Base-by-base conservation (phyloP, 2,888 invertebrate genomes). In the Syrista parreyssii region DNA sequence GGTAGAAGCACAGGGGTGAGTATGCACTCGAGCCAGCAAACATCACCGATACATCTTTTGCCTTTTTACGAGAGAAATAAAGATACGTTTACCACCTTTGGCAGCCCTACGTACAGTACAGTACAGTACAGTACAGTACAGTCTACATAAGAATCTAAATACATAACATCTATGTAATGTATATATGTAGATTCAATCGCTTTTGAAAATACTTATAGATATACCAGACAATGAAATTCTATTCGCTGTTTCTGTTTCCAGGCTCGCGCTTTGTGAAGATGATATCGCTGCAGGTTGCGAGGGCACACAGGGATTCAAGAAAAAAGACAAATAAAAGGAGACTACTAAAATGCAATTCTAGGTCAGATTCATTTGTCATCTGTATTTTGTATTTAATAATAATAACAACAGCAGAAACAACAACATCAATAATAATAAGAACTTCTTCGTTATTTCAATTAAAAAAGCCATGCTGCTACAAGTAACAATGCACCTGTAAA, bases 51-150 rank as follows among this genome's bases (percentile, higher is more conserved):
- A 80, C 80, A 80, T 79, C 79, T 77, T 76, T 31, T 68, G 77
- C 77, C 81, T 55, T 55, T 85, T 85, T 83, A 85, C 82, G 85
- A 84, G 75, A 78, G 76, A 55, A 55, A 55, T 55, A 55, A 55
- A 55, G 55, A 55, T 55, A 55, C 23, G 23, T 55, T 55, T 55
- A 55, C 55, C 23, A 23, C 55, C 55, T 55, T 55, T 55, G 55
- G 23, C 9, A 23, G 2, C 23, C 9, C 23, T 9, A 55, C 55
- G 55, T 55, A 55, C 23, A 55, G 23, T 9, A 55, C 55, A n/a
- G 55, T 55, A 55, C 23, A 23, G 23, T 55, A 55, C 55, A 55
- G 23, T 40, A 40, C 23, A 40, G 23, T 23, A 15, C 40, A 40
- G 40, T 55, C 15, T 55, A 23, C 55, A 23, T 55, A 55, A 23